Conservation (phyloP, 1,140 invertebrate genomes). For the Cydia strobilella region DNA sequence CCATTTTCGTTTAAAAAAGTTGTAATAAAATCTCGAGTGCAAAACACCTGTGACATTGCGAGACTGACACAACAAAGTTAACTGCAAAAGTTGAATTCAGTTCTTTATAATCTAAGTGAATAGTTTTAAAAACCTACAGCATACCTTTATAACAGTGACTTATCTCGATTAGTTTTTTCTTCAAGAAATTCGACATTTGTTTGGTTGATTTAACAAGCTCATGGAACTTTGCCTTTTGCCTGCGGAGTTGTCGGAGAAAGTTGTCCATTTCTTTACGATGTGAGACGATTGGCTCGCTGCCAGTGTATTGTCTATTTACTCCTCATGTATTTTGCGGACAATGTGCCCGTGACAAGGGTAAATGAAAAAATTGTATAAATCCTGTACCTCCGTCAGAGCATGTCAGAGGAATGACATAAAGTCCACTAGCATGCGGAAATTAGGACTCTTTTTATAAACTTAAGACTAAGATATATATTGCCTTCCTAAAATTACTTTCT, state of each 20-base stretch:
- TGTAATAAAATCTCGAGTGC: no score
- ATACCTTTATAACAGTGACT: no score
- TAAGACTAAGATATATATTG: no score
- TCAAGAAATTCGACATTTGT: no score
- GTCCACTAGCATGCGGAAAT: slow-evolving; percentile 2
- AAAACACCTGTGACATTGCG: no score
- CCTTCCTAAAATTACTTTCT: background rate
- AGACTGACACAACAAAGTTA: no score
- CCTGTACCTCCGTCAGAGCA: background rate
- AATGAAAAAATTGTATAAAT: slow-evolving; percentile 21
- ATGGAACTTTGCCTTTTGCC: slow-evolving; percentile 56
- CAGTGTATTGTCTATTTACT: slow-evolving; percentile 42
- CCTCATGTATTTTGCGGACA: slow-evolving; percentile 27
- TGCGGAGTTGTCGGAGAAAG: slow-evolving; percentile 57
- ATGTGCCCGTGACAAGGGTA: slow-evolving; percentile 26
- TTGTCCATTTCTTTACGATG: slow-evolving; percentile 52
- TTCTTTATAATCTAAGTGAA: no score
- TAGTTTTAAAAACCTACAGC: no score
- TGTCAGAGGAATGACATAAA: background rate
- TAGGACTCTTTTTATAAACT: background rate
- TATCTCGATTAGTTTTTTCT: no score
- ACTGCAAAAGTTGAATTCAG: no score
- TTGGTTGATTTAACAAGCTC: no score
- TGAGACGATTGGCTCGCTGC: slow-evolving; percentile 44
- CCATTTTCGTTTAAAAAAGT: no score